Percentiles rank a stretch among this genome's conserved stretches.
Evolutionary conservation across 2,888 invertebrate genomes (phyloP).

Genomic region (Callimorpha dominula): DNA sequence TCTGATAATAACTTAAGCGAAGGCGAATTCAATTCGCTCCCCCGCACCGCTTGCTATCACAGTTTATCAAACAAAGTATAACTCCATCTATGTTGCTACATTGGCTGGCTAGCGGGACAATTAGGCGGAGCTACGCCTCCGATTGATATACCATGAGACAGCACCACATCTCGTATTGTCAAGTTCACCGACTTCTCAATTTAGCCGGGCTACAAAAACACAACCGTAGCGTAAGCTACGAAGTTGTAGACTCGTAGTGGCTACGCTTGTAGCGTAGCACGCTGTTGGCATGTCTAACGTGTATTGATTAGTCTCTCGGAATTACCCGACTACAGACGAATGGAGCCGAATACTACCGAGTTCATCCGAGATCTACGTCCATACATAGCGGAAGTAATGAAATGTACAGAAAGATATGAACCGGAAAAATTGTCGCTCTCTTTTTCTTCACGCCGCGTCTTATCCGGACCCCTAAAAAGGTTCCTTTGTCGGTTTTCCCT

Average conservation of each 20-base stretch:
- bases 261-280: constrained; percentile 75
- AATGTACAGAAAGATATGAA: constrained; percentile 86
- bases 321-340: constrained; percentile 67
- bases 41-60: constrained; percentile 47
- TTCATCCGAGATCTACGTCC: constrained; percentile 67
- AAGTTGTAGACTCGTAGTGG: constrained; percentile 73
- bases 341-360: constrained; percentile 65
- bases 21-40: constrained; percentile 51
- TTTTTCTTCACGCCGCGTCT: constrained; percentile 79
- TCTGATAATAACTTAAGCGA: constrained; percentile 37
- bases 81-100: constrained; percentile 45
- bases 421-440: constrained; percentile 85
- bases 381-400: constrained; percentile 85
- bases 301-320: constrained; percentile 80
- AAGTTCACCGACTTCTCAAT: constrained; percentile 68
- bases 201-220: constrained; percentile 56
- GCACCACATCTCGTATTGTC: constrained; percentile 53
- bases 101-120: constrained; percentile 51
- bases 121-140: constrained; percentile 52
- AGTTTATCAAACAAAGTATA: constrained; percentile 52
- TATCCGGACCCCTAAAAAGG: constrained; percentile 73
- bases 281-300: constrained; percentile 70
- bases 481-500: constrained; percentile 74
- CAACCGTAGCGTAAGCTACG: constrained; percentile 75
- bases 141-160: constrained; percentile 45